Evolutionary conservation across 2,797 vertebrate species (phyloP), one percentile per base, ranked within the genome.

Genomic region (Propithecus deckenii): DNA sequence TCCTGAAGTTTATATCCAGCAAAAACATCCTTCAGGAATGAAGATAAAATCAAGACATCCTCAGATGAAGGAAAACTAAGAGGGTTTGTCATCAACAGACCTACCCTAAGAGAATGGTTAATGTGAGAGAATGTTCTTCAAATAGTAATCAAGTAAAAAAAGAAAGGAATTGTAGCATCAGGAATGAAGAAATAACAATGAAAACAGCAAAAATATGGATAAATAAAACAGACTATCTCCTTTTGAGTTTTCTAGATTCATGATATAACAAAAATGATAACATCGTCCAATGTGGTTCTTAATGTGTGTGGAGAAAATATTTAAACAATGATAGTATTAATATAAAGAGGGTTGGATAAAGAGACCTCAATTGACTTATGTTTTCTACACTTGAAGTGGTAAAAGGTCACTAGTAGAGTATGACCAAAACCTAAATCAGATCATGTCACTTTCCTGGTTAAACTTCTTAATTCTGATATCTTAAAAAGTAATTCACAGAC

Each of bases 331-430:
- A 23, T 55, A n/a, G 30, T 14, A 57, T 17, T 48, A 22, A 32
- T 18, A 57, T 15, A 63, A 86, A n/a, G 1, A 63, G 20, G 5
- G 1, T 4, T 43, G 17, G 17, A 4, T 13, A 30, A 55, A 9
- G 2, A 2, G 20, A 46, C 5, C 0, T 41, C n/a, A 11, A 52
- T 46, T 12, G 7, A n/a, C 5, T 2, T 28, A 23, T 71, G 23
- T 57, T 46, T 46, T 71, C 25, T 67, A n/a, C 20, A 67, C 57
- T 59, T 57, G 28, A 85, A 74, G 23, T 65, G 4, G 17, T 57
- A 32, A 67, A 89, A 67, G 35, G 55, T 32, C n/a, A 18, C 57
- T 28, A 41, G 23, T 57, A 57, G 5, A 46, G 12, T 43, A 2
- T 90, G 23, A 76, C 9, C 28, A 69, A 59, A 50, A 76, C 41